phyloP scores from a whole-genome alignment of 2,113 vertebrate species.

The Corynorhinus townsendii region DNA sequence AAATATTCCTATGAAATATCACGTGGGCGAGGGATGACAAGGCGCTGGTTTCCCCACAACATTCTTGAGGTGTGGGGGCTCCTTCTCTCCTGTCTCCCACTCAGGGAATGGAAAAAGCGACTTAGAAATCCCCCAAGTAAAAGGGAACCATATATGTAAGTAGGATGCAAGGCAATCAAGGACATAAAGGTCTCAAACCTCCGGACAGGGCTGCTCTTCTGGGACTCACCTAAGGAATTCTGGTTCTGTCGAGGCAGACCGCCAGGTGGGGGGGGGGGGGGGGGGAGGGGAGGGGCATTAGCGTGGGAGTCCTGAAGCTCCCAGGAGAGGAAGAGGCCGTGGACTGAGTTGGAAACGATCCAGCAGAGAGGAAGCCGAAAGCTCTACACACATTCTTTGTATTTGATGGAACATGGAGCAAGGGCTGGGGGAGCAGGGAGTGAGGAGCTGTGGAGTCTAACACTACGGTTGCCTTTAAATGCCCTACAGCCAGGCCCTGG shows the following conservation, averaged over 20 bases:
- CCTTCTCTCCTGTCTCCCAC: neutral
- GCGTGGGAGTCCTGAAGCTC: neutral
- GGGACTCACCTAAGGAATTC: neutral
- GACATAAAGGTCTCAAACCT: neutral
- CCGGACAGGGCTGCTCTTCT: neutral
- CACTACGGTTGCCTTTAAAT: too few relatives aligned
- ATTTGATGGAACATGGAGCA: neutral
- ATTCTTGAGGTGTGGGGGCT: neutral
- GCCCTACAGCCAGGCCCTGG: neutral
- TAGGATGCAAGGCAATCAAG: neutral
- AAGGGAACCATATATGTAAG: neutral
- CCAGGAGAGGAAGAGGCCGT: fast-evolving
- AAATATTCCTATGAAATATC: neutral
- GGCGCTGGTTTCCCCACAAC: neutral
- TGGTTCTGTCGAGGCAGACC: neutral
- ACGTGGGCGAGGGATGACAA: neutral
- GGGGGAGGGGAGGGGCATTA: fast-evolving
- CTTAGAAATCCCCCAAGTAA: neutral
- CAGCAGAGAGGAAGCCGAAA: neutral
- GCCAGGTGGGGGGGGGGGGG: neutral
- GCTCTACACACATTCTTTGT: neutral
- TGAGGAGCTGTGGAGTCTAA: neutral
- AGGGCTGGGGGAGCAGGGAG: neutral
- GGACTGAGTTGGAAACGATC: neutral
- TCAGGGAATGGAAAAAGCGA: neutral